Evolutionary conservation across 2,888 invertebrate species (phyloP).

Genomic region (Cabera pusaria): DNA sequence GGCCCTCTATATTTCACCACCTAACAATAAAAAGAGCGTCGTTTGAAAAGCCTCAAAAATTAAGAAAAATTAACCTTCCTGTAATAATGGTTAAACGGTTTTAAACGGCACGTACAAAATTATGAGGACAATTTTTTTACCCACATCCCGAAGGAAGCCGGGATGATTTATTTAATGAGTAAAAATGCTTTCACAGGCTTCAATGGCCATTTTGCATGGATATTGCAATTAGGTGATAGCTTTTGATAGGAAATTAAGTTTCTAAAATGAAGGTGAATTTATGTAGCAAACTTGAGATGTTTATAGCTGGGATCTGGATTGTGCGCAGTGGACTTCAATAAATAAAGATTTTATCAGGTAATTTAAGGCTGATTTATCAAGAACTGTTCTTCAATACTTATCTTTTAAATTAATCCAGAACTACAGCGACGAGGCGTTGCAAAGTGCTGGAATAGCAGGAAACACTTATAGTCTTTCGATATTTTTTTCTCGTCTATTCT

Average conservation of each 20-base stretch:
- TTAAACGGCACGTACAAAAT: constrained; percentile 76
- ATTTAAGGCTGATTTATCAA: no score
- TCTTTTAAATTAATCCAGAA: no score
- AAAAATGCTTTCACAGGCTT: constrained; percentile 68
- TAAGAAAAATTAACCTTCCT: constrained; percentile 77
- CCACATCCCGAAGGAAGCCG: constrained; percentile 66
- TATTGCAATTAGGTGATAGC: constrained; percentile 74
- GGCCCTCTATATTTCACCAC: constrained; percentile 8
- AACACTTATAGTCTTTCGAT: no score
- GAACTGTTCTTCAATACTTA: no score
- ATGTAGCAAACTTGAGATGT: no score
- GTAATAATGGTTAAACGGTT: constrained; percentile 62
- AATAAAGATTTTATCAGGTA: no score
- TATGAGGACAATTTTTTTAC: constrained; percentile 78
- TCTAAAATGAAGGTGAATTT: constrained; percentile 32
- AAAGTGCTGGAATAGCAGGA: no score
- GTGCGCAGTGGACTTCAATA: no score
- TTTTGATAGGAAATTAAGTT: constrained; percentile 49
- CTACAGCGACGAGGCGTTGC: no score
- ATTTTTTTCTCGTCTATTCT: no score
- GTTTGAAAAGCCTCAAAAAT: constrained; percentile 63
- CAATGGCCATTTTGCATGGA: constrained; percentile 59
- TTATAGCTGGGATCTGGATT: no score
- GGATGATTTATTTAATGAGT: constrained; percentile 81
- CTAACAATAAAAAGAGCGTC: constrained; percentile 33